A percentile compares a stretch with the other conserved stretches of the same genome.
Conservation (phyloP, 2,113 vertebrate genomes). For the Chloropsis cyanopogon region DNA sequence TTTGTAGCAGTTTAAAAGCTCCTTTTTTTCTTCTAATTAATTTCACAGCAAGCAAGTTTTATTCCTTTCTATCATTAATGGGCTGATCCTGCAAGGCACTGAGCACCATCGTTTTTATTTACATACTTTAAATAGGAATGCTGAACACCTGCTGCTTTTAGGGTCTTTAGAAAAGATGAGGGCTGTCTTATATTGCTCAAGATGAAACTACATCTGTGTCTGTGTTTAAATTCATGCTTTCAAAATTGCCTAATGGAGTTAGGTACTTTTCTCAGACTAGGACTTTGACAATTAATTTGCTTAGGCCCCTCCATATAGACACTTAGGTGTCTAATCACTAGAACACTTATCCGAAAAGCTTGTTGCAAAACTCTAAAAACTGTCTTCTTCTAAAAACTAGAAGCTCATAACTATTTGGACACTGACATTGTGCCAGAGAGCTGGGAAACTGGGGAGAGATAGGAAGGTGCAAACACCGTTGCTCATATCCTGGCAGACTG, state of each 20-base stretch:
- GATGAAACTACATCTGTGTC: background rate
- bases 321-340: background rate
- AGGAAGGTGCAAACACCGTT: background rate
- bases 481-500: background rate
- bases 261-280: background rate
- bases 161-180: background rate
- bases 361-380: background rate
- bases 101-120: background rate
- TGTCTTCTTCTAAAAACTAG: background rate
- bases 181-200: background rate
- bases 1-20: background rate
- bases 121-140: background rate
- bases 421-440: rapidly evolving
- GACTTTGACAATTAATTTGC: background rate
- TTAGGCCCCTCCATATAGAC: background rate
- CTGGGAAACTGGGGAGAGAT: rapidly evolving
- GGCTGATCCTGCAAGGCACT: background rate
- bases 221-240: background rate
- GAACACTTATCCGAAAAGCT: background rate
- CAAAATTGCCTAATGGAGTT: background rate
- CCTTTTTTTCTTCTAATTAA: background rate
- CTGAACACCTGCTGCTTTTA: background rate
- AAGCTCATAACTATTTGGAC: background rate
- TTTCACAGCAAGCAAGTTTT: background rate
- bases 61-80: background rate